These are phyloP conservation scores for Myotis findleyi DNA, from an alignment of 2,797 vertebrate genomes.

Conservation along the genomic window DNA sequence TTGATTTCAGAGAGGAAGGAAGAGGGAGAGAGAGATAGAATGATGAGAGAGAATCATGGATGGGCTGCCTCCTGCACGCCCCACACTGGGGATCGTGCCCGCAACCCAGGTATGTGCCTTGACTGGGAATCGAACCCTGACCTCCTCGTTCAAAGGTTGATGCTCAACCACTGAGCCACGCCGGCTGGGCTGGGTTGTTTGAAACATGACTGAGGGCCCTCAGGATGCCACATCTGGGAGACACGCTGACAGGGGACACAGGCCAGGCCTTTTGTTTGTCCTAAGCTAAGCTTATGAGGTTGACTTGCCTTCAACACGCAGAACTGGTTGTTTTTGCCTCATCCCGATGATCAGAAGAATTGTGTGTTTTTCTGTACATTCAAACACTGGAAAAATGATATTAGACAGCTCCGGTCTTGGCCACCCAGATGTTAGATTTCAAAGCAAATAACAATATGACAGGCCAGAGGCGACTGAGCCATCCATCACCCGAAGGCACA, in stretches of 20 bases:
- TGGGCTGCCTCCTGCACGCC: too few species aligned
- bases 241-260: too few species aligned
- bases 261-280: too few species aligned
- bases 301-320: neutral
- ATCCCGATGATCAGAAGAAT: neutral
- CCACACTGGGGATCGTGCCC: too few species aligned
- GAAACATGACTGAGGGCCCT: neutral
- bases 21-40: too few species aligned
- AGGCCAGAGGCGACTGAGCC: slow-evolving; percentile 61
- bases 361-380: neutral
- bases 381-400: neutral
- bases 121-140: too few species aligned
- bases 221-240: neutral
- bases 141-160: too few species aligned
- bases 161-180: too few species aligned
- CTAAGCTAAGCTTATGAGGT: too few species aligned
- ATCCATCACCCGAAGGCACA: neutral
- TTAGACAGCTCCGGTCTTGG: neutral
- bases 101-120: too few species aligned
- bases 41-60: too few species aligned
- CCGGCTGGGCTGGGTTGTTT: neutral
- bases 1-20: too few species aligned
- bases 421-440: slow-evolving; percentile 10
- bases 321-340: neutral
- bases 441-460: neutral